phyloP scores from a whole-genome alignment of 2,113 vertebrate genomes.

The Cinclus cinclus region DNA sequence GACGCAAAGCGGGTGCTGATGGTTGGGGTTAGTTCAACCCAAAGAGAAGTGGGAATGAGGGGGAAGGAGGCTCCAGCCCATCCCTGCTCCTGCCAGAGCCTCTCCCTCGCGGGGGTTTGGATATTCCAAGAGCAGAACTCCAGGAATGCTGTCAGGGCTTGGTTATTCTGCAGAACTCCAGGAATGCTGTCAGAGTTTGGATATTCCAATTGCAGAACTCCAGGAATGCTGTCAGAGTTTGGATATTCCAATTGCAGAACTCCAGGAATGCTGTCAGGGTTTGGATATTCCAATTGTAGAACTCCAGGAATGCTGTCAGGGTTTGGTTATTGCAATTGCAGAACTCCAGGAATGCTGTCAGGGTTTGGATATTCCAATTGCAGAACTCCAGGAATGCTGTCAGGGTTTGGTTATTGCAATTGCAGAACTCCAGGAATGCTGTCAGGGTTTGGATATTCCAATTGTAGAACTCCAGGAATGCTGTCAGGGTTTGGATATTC shows the following conservation, averaged over 20 bases:
- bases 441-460: background rate
- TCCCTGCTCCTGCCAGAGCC: background rate
- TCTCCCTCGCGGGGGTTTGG: background rate
- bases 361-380: too few relatives aligned
- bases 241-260: background rate
- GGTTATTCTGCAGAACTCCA: background rate
- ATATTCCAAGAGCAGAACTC: background rate
- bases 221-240: background rate
- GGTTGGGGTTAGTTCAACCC: background rate
- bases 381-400: background rate
- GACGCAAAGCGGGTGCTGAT: background rate
- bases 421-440: too few relatives aligned
- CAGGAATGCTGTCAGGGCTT: rapidly evolving
- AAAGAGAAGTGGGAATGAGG: background rate
- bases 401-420: background rate
- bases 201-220: background rate
- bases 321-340: too few relatives aligned
- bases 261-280: rapidly evolving
- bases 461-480: rapidly evolving
- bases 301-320: too few relatives aligned
- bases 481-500: background rate
- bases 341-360: background rate
- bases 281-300: background rate
- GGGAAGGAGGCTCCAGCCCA: background rate
- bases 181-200: background rate